Evolutionary conservation across 2,888 invertebrate species (phyloP), one percentile per base, ranked within the genome.

Genomic region (Miltochrista miniata): DNA sequence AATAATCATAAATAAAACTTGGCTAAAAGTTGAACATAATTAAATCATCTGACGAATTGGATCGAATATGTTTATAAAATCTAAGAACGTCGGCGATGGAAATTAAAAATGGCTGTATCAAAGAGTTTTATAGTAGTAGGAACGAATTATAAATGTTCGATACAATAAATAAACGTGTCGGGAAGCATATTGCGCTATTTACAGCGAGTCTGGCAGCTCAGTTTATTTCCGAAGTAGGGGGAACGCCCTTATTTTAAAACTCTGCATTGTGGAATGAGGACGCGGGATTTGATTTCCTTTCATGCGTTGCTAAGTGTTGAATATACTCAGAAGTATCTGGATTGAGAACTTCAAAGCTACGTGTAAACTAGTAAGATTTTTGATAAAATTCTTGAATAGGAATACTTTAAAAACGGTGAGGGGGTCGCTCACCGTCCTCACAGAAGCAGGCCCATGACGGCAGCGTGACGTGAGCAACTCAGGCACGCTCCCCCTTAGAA

Each of bases 231-330:
- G 73, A 69, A 46, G 51, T 59, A 65, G 68, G 79, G 74, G 74
- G 78, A 82, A 81, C 74, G 81, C 76, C 78, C 78, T 74, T 79
- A 57, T 72, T 74, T 70, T 65, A 52, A 54, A 68, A 67, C 63
- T 64, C 57, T 57, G 54, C 54, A 70, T 72, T 68, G 51, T 46
- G 52, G 62, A 66, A 69, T 55, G 45, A 24, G 36, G 40, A 39
- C 40, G 44, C 13, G 35, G 30, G 12, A 11, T 38, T 12, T 44
- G 13, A 39, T 38, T 34, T 43, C 13, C 5, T 43, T 46, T 24
- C 33, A 24, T 24, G 18, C 35, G 42, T 39, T 12, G 13, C 18
- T 39, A 12, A 15, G 41, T 14, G 7, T 24, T 24, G 5, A 24
- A 24, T 24, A 24, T 24, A 24, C 18, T 2, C 5, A 24, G 5